Base-by-base conservation (phyloP, 2,113 vertebrate species). In the Poeciliopsis prolifica region DNA sequence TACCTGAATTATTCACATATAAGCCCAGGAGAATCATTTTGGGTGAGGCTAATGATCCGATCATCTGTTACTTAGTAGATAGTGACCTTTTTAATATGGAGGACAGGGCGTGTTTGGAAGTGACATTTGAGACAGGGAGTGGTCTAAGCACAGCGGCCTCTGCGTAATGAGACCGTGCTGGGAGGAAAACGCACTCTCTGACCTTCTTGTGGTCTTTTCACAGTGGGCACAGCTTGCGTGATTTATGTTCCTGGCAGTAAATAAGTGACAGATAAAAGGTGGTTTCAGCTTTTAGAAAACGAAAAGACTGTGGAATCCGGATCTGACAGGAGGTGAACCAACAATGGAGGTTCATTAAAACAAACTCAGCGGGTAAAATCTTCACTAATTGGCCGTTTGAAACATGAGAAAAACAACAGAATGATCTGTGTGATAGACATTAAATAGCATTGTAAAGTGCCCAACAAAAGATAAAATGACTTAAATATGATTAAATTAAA, bases 51-150 rank as follows among this genome's bases (percentile, higher is more conserved):
- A 65, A 76, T 86, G 77, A 84, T 82, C 62, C 71, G 40, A 54
- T 82, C 48, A 71, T 24, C 60, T 15, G 64, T 72, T 68, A 40
- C n/a, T 80, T 75, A 68, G 76, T 69, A 75, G 69, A 65, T 12
- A 22, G 35, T 79, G 77, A 91, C 88, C 87, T 90, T 90, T 91
- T 91, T 70, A 77, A 44, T 28, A 61, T 66, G 70, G 62, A 80
- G 24, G 65, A 35, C 61, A 54, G 84, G 80, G 72, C 1, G 29
- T 80, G 51, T 82, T 76, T 44, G 26, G 51, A 61, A 33, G 60
- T 92, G 88, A 87, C 88, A 90, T 92, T 93, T 90, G 63, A 86
- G 48, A 33, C 33, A 74, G 79, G 92, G 90, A 82, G 90, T 77
- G 71, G 80, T 74, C 71, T 74, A 75, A 68, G 87, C 85, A 54